phyloP scores from a whole-genome alignment of 2,888 invertebrate species.

The Theodoxus fluviatilis region DNA sequence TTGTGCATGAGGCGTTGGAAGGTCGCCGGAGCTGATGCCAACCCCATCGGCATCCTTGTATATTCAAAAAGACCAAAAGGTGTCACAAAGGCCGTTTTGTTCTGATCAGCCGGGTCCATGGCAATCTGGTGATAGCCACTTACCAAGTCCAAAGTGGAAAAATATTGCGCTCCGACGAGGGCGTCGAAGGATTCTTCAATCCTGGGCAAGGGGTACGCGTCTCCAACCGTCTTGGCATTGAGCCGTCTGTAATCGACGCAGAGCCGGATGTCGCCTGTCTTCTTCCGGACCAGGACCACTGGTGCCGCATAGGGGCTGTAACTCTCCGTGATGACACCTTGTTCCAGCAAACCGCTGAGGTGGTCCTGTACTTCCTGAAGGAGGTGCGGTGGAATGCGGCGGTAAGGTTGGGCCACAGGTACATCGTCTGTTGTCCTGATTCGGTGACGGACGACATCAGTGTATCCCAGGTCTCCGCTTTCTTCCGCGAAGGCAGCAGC shows the following conservation, averaged over 20 bases:
- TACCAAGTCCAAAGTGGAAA: no score
- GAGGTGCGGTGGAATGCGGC: not conserved
- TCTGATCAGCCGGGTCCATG: no score
- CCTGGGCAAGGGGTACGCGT: no score
- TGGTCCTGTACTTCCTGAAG: conserved; percentile 16
- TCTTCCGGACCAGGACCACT: conserved; percentile 12
- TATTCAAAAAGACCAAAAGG: no score
- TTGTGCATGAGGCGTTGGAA: no score
- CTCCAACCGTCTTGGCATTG: not conserved
- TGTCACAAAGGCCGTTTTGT: no score
- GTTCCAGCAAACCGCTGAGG: not conserved
- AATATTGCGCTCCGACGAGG: no score
- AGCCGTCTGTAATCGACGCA: conserved; percentile 14
- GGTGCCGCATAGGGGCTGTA: conserved; percentile 16
- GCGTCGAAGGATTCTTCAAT: no score
- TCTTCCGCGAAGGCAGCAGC: not conserved
- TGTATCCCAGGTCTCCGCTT: conserved; percentile 16
- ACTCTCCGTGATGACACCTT: not conserved
- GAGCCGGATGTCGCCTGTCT: not conserved
- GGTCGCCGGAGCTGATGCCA: no score
- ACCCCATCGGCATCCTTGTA: no score
- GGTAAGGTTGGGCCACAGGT: not conserved
- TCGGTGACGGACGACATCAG: not conserved
- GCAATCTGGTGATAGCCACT: no score
- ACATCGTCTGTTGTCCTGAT: not conserved